phyloP scores from a whole-genome alignment of 2,888 invertebrate species.

The Thecophora atra region DNA sequence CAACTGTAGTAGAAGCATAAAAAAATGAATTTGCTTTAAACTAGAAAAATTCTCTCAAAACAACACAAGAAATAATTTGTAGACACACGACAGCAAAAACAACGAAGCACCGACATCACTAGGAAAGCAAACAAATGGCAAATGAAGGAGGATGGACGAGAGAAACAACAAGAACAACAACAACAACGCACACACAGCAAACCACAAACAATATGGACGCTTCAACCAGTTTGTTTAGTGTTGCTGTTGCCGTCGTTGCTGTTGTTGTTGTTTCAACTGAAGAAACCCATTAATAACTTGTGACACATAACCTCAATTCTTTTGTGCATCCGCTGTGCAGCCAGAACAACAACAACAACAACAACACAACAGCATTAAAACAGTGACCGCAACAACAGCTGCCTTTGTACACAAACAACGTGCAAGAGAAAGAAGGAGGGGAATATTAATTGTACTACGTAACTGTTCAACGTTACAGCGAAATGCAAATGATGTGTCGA shows the following conservation, averaged over 20 bases:
- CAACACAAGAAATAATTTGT: neutral
- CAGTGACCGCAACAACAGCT: neutral
- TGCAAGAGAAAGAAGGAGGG: neutral
- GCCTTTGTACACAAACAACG: neutral
- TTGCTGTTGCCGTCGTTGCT: too few relatives aligned
- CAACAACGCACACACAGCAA: neutral
- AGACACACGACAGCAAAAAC: neutral
- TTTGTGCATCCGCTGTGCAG: neutral
- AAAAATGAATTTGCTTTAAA: neutral
- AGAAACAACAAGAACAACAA: neutral
- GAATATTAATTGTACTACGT: neutral
- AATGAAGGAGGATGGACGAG: neutral
- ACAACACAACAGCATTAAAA: constrained; percentile 1
- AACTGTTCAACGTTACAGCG: too few relatives aligned
- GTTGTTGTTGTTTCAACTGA: neutral
- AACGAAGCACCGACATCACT: neutral
- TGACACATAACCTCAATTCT: constrained; percentile 5
- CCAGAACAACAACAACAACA: neutral
- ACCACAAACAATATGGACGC: neutral
- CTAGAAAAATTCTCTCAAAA: neutral
- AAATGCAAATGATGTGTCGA: too few relatives aligned
- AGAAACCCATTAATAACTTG: constrained; percentile 5
- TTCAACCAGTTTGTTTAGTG: neutral
- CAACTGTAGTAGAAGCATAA: neutral
- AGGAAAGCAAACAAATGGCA: neutral